Evolutionary conservation across 2,113 vertebrate species (phyloP), one percentile per base, ranked within the genome.

Genomic region (Apistogramma diplotaenia): DNA sequence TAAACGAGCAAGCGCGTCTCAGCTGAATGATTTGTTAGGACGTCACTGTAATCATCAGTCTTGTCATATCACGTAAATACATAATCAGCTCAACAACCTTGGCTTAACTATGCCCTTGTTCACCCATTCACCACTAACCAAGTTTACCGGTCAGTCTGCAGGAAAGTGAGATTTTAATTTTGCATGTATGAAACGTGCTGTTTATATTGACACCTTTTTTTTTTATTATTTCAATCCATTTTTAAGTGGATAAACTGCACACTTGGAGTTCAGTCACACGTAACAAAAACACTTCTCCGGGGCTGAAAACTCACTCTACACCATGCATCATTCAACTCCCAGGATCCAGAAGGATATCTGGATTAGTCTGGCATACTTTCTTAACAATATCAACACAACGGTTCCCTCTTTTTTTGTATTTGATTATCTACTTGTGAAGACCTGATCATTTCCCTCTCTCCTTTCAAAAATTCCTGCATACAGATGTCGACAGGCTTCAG

Each of bases 381-480:
- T 46, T 16, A 5, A 40, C 11, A 12, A 40, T 40, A 40, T 46
- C 13, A 46, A 46, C 12, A 46, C 40, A 46, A 15, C 5, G 11
- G 4, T 15, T 15, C 3, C 40, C 40, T 46, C 2, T 16, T 43
- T 43, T 15, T 46, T 67, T 46, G 35, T 65, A 19, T 11, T 12
- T 70, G 19, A 49, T 40, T 35, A 13, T 70, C n/a, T 49, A 49
- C 43, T 70, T 70, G 62, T 70, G 40, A 70, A 49, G 43, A 49
- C 43, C 19, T 3, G 16, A 27, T 70, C 49, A 70, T 70, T 23
- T 49, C 49, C 40, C 62, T 29, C 62, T n/a, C 25, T 46, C 25
- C 62, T 70, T 70, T 27, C 62, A 70, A 70, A 70, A 49, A 70
- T 70, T 70, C 62, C 43, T 49, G 62, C 62, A n/a, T 70, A 70